Conservation (phyloP, 2,113 vertebrate species). For the Gallinago media region DNA sequence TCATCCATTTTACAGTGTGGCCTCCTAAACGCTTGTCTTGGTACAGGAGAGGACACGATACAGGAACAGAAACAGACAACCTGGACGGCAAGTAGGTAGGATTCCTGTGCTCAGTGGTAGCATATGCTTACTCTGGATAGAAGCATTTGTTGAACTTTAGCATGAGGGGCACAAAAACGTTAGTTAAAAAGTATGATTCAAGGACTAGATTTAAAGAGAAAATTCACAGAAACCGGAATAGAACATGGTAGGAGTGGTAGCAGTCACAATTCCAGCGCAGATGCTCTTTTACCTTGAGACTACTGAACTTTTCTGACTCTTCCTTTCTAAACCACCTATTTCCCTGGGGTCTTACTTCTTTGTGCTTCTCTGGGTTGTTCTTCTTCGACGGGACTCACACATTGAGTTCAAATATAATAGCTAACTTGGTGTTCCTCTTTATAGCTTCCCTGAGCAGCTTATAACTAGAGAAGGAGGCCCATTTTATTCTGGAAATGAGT, state of each 20-base stretch:
- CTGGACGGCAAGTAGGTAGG: background rate
- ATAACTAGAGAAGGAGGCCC: background rate
- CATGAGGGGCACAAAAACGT: background rate
- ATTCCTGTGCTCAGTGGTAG: background rate
- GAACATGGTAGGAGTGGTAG: rapidly evolving
- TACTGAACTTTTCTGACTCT: background rate
- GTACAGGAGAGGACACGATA: background rate
- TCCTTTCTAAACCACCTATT: background rate
- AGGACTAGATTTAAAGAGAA: background rate
- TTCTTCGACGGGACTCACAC: background rate
- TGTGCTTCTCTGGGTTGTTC: background rate
- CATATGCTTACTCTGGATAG: background rate
- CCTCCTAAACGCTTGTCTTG: background rate
- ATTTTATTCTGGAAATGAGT: background rate
- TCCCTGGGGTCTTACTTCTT: background rate
- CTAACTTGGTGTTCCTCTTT: background rate
- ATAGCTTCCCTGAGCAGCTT: background rate
- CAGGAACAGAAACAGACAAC: background rate
- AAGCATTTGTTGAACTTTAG: background rate
- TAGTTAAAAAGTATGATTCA: background rate
- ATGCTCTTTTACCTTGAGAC: background rate
- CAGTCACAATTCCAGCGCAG: background rate
- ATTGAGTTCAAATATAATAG: background rate
- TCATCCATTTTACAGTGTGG: background rate
- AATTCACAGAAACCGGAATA: background rate